Evolutionary conservation across 1,140 invertebrate genomes (phyloP).

Genomic region (Acromyrmex echinatior): DNA sequence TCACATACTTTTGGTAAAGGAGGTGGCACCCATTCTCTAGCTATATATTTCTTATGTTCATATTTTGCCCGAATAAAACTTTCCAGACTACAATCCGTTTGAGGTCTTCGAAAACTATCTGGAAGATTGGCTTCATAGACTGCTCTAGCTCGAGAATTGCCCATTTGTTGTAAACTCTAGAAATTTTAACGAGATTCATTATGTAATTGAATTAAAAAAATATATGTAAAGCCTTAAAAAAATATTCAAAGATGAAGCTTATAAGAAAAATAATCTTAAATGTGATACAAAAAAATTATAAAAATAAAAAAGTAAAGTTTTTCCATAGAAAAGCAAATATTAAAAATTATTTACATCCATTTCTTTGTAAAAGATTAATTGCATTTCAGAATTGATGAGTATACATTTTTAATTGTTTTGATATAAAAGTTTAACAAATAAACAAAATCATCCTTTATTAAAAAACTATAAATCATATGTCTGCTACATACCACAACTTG

Average conservation of each 20-base stretch:
- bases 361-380: slow-evolving; percentile 13
- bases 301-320: neutral
- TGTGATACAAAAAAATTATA: neutral
- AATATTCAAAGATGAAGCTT: neutral
- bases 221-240: neutral
- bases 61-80: slow-evolving; percentile 99
- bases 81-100: slow-evolving; percentile 97
- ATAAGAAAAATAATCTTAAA: neutral
- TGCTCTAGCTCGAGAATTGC: slow-evolving; percentile 97
- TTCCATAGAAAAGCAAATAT: slow-evolving; percentile 5
- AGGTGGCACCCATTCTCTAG: slow-evolving; percentile 97
- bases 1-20: slow-evolving; percentile 91
- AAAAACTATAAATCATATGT: neutral
- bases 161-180: slow-evolving; percentile 98
- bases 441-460: slow-evolving; percentile 14
- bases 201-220: slow-evolving; percentile 1
- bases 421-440: slow-evolving; percentile 3
- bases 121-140: slow-evolving; percentile 99
- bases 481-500: slow-evolving; percentile 92
- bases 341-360: slow-evolving; percentile 10
- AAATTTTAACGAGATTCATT: slow-evolving; percentile 60
- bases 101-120: slow-evolving; percentile 97
- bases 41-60: slow-evolving; percentile 99
- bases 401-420: neutral
- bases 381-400: neutral